Evolutionary conservation across 2,888 invertebrate genomes (phyloP).

Genomic region (Habrosyne pyritoides): DNA sequence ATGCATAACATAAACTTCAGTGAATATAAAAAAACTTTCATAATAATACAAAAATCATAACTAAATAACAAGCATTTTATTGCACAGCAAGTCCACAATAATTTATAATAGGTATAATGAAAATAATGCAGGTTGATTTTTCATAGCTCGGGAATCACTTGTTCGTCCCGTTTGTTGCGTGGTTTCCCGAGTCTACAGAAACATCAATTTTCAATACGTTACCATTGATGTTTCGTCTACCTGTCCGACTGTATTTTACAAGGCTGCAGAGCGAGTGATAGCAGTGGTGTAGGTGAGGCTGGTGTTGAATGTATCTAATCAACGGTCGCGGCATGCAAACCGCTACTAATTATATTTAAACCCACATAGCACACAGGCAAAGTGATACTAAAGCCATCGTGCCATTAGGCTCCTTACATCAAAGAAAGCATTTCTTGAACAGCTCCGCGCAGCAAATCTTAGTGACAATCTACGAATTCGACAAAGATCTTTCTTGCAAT

Average conservation of each 20-base stretch:
- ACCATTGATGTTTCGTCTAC: neutral
- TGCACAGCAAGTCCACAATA: constrained; percentile 80
- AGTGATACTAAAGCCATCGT: neutral
- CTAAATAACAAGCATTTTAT: constrained; percentile 80
- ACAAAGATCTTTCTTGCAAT: neutral
- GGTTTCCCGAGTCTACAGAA: neutral
- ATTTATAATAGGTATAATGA: constrained; percentile 66
- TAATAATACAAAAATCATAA: constrained; percentile 71
- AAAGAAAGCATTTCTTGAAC: neutral
- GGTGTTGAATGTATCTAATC: neutral
- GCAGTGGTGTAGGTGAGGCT: neutral
- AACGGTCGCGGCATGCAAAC: neutral
- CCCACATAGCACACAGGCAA: neutral
- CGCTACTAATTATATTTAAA: neutral
- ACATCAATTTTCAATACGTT: neutral
- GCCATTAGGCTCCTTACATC: neutral
- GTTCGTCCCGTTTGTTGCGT: neutral
- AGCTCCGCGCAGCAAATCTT: neutral
- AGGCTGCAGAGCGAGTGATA: neutral
- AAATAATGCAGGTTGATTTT: constrained; percentile 57
- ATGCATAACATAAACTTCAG: constrained; percentile 49
- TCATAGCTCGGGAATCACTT: constrained; percentile 17
- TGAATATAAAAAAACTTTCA: constrained; percentile 43
- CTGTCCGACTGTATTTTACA: neutral
- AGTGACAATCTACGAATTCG: neutral